These are phyloP conservation scores for Proisotoma minuta DNA, from an alignment of 2,888 invertebrate genomes.

Conservation along the genomic window DNA sequence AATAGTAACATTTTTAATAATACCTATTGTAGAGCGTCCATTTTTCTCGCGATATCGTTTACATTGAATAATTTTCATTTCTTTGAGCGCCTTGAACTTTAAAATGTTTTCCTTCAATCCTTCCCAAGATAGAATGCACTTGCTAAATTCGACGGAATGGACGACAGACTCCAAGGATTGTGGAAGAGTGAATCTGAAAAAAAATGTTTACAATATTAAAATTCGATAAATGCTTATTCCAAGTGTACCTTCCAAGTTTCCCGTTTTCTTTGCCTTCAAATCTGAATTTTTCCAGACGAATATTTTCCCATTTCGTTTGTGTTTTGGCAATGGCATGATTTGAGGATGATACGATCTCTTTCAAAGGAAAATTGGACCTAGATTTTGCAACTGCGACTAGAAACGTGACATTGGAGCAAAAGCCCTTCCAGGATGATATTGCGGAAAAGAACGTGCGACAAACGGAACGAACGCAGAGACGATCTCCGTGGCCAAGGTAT, in stretches of 20 bases:
- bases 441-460: conserved; percentile 16
- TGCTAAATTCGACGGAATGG: conserved; percentile 20
- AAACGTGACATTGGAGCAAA: conserved; percentile 23
- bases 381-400: conserved; percentile 22
- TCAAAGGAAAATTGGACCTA: conserved; percentile 10
- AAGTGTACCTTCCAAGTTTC: too few species aligned
- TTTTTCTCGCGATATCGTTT: conserved; percentile 22
- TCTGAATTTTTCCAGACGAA: conserved; percentile 23
- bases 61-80: conserved; percentile 28
- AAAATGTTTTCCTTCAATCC: conserved; percentile 17
- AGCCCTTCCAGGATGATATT: conserved; percentile 20
- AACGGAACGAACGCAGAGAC: conserved; percentile 16
- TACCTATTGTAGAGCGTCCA: too few species aligned
- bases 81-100: conserved; percentile 21
- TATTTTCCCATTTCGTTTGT: conserved; percentile 20
- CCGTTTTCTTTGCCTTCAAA: conserved; percentile 18
- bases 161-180: background rate
- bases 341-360: too few species aligned
- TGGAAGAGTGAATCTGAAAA: conserved; percentile 12
- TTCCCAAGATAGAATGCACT: conserved; percentile 27
- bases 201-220: too few species aligned
- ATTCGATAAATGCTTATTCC: too few species aligned
- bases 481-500: conserved; percentile 25
- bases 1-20: too few species aligned
- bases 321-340: conserved; percentile 21